phyloP scores from a whole-genome alignment of 2,797 vertebrate genomes.

The Pangasius larnaudii region DNA sequence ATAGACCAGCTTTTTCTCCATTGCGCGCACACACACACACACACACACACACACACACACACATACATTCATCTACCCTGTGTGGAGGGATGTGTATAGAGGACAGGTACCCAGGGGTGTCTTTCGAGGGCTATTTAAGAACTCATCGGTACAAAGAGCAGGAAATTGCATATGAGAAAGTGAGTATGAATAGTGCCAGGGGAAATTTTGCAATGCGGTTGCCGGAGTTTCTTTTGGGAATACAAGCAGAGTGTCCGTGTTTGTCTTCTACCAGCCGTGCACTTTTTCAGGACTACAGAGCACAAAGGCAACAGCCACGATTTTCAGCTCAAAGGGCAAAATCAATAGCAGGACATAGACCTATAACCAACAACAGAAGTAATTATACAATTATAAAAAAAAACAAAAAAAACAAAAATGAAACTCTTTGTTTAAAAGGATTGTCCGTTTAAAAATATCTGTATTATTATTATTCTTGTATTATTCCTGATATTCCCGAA shows the following conservation, averaged over 20 bases:
- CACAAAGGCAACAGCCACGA: not conserved
- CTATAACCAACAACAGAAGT: not conserved
- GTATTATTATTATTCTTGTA: not conserved
- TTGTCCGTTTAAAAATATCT: not conserved
- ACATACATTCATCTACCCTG: constrained; percentile 32
- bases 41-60: constrained; percentile 6
- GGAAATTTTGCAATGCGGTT: constrained; percentile 45
- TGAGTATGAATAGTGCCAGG: constrained; percentile 30
- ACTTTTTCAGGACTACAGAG: constrained; percentile 46
- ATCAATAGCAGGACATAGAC: constrained; percentile 12
- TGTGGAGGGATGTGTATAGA: constrained; percentile 14
- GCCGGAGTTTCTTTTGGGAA: constrained; percentile 38
- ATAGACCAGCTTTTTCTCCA: constrained; percentile 25
- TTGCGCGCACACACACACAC: constrained; percentile 4
- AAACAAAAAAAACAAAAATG: not conserved
- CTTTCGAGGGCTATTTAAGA: constrained; percentile 46
- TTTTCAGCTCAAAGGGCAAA: constrained; percentile 27
- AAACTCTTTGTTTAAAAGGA: not conserved
- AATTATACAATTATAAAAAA: constrained; percentile 2
- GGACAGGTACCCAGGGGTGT: constrained; percentile 24
- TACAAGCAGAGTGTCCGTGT: constrained; percentile 27
- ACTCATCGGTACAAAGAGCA: constrained; percentile 39
- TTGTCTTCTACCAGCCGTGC: constrained; percentile 61
- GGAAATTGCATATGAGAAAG: constrained; percentile 50
- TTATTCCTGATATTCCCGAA: not conserved